Percentiles rank a stretch among this genome's conserved stretches.
Evolutionary conservation across 2,113 vertebrate species (phyloP).

Genomic region (Crocuta crocuta): DNA sequence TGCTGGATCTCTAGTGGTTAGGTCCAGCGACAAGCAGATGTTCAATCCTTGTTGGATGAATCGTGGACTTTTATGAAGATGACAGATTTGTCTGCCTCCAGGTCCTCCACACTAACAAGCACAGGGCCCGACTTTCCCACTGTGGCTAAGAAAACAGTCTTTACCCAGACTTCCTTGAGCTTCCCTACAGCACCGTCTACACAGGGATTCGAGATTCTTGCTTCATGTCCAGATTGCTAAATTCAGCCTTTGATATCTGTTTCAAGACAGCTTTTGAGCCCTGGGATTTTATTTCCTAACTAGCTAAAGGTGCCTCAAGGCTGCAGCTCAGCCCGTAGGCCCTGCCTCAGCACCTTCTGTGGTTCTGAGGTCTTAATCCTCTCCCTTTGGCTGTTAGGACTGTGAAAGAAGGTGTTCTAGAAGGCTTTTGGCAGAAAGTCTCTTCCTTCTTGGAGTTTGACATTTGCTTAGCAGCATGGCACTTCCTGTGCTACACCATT

Average conservation of each 20-base stretch:
- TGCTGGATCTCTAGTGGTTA: background rate
- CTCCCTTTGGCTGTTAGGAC: conserved; percentile 26
- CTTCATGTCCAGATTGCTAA: conserved; percentile 25
- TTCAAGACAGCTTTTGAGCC: conserved; percentile 19
- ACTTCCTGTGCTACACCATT: conserved; percentile 21
- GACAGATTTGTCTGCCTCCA: too few species aligned
- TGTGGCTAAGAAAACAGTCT: background rate
- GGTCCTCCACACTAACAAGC: background rate
- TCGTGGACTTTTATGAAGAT: background rate
- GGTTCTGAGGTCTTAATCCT: conserved; percentile 44
- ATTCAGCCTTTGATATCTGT: conserved; percentile 37
- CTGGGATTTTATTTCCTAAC: background rate
- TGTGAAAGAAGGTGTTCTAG: conserved; percentile 36
- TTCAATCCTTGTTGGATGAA: background rate
- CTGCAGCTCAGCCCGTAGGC: background rate
- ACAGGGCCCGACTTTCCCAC: background rate
- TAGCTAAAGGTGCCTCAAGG: background rate
- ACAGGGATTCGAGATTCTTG: background rate
- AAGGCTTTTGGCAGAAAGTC: conserved; percentile 2
- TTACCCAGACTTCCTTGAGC: conserved; percentile 18
- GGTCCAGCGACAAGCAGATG: background rate
- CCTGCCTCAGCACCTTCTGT: conserved; percentile 26
- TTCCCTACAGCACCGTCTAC: background rate
- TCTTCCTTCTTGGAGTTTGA: conserved; percentile 56
- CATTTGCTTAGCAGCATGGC: conserved; percentile 45